Conservation (phyloP, 2,113 vertebrate genomes). For the Psammodynastes pulverulentus region DNA sequence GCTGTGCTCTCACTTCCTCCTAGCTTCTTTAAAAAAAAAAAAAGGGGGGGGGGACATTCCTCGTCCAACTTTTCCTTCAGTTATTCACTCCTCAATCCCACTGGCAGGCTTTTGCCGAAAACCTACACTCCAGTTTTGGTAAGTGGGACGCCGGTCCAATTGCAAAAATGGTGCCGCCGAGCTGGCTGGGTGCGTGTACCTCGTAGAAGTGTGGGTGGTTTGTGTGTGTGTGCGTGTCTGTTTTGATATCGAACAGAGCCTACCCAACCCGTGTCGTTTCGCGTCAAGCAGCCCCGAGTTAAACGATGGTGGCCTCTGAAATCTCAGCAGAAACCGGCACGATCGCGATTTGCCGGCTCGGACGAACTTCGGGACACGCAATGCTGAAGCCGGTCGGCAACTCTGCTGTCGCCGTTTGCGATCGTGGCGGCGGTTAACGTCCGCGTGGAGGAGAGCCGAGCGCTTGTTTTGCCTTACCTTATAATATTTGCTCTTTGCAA, state of each 20-base stretch:
- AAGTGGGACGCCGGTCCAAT: slow-evolving; percentile 66
- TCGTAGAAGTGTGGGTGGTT: not conserved
- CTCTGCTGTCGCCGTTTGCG: not conserved
- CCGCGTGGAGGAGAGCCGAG: not conserved
- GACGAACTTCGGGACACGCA: slow-evolving; percentile 33
- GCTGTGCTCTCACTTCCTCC: slow-evolving; percentile 58
- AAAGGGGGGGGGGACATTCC: slow-evolving; percentile 1
- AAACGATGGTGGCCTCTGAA: slow-evolving; percentile 56
- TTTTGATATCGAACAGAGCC: slow-evolving; percentile 56
- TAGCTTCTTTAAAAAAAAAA: slow-evolving; percentile 40
- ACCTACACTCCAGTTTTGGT: slow-evolving; percentile 69
- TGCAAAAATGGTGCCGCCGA: slow-evolving; percentile 55
- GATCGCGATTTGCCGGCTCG: slow-evolving; percentile 47
- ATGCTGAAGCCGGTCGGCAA: slow-evolving; percentile 44
- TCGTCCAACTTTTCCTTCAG: slow-evolving; percentile 62
- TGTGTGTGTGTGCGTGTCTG: slow-evolving; percentile 9
- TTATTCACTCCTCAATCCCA: slow-evolving; percentile 61
- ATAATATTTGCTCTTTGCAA: slow-evolving; percentile 51
- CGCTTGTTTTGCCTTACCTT: slow-evolving; percentile 40
- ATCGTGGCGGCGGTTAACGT: not conserved
- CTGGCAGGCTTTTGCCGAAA: slow-evolving; percentile 66
- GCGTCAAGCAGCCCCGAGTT: slow-evolving; percentile 56
- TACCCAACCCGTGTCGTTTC: slow-evolving; percentile 60
- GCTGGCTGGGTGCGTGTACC: slow-evolving; percentile 9
- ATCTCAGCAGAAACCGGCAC: slow-evolving; percentile 51